Percentiles rank a stretch among this genome's conserved stretches.
Evolutionary conservation across 2,797 vertebrate genomes (phyloP).

Genomic region (Squalus acanthias): DNA sequence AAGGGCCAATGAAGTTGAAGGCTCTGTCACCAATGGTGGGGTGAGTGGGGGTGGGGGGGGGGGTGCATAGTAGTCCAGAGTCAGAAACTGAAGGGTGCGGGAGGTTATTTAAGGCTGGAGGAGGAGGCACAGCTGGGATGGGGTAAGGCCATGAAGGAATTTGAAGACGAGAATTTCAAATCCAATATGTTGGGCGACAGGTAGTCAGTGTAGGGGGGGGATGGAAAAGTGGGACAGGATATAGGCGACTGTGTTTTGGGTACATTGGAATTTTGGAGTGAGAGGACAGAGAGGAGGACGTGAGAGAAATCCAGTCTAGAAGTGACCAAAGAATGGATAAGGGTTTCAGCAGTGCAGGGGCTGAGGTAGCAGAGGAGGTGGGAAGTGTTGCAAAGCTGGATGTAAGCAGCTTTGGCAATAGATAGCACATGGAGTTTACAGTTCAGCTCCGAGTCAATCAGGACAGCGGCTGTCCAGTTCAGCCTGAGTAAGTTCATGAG

Average conservation of each 20-base stretch:
- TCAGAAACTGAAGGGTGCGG: background rate
- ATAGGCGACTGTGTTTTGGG: background rate
- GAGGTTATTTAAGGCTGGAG: background rate
- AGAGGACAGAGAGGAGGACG: too few relatives aligned
- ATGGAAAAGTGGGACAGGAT: background rate
- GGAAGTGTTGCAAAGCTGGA: background rate
- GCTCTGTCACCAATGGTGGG: background rate
- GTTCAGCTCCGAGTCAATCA: background rate
- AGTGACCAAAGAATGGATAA: too few relatives aligned
- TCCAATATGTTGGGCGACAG: background rate
- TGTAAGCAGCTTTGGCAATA: background rate
- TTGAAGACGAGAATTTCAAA: background rate
- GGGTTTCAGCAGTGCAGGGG: too few relatives aligned
- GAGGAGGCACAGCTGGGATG: background rate
- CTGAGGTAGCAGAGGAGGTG: background rate
- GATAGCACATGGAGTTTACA: background rate
- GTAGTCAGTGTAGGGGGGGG: background rate
- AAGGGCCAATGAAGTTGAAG: too few relatives aligned
- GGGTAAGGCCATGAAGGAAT: background rate
- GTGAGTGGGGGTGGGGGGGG: background rate
- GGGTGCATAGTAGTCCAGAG: background rate
- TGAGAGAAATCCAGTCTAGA: too few relatives aligned
- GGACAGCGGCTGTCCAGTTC: too few relatives aligned
- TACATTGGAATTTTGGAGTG: too few relatives aligned
- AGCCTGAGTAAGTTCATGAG: background rate